Evolutionary conservation across 2,113 vertebrate genomes (phyloP).

Genomic region (Sylvia atricapilla): DNA sequence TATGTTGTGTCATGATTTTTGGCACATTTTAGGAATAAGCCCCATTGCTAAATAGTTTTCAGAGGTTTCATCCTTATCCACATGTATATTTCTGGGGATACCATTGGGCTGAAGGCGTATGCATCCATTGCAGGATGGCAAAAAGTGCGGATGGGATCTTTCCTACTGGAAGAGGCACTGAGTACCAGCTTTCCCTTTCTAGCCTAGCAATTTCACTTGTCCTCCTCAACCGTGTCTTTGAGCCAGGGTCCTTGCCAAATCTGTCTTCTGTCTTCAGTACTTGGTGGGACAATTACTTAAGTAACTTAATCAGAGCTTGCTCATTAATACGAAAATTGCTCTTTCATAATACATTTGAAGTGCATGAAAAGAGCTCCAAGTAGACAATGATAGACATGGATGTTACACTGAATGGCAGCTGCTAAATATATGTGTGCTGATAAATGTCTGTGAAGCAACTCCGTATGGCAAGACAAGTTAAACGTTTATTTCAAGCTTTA

Average conservation of each 20-base stretch:
- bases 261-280: not conserved
- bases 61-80: not conserved
- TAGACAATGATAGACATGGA: constrained; percentile 27
- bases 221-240: not conserved
- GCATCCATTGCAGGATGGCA: not conserved
- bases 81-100: not conserved
- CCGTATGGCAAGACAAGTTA: constrained; percentile 19
- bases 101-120: not conserved
- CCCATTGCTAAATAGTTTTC: not conserved
- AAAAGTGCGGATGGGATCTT: not conserved
- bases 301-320: not conserved
- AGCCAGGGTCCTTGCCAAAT: not conserved
- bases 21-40: not conserved
- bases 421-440: constrained; percentile 32
- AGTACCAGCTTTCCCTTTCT: not conserved
- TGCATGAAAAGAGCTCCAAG: not conserved
- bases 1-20: not conserved
- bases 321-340: not conserved
- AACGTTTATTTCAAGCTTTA: constrained; percentile 26
- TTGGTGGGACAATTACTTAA: not conserved
- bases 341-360: constrained; percentile 1
- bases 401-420: constrained; percentile 41
- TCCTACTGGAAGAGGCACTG: not conserved
- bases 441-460: constrained; percentile 19
- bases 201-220: not conserved